Evolutionary conservation across 2,113 vertebrate genomes (phyloP), one percentile per base, ranked within the genome.

Genomic region (Microcebus ravelobensis): DNA sequence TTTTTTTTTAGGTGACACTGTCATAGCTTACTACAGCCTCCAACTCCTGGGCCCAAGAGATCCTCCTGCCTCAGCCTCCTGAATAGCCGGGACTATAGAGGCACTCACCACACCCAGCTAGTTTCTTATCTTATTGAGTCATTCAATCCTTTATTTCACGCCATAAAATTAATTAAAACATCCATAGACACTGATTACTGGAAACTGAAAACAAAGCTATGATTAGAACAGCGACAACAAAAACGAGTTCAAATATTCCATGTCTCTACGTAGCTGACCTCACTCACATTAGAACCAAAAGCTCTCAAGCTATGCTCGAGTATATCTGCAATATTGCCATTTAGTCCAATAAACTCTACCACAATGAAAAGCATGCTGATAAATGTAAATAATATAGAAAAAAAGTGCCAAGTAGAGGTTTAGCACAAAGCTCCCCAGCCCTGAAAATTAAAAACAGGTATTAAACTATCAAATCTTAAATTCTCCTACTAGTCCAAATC

Each of bases 401-500:
- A 71, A 42, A 76, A 77, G 63, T 2, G 6, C 34, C 31, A 93
- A 36, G 25, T 50, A 61, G 17, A 17, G 4, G 29, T 42, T 76
- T 3, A 88, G 15, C 13, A 90, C 6, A 55, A 89, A 81, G 39
- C n/a, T 77, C 14, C 23, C n/a, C 45, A 63, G 23, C 20, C 39
- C 27, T 80, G 31, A 90, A 96, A 96, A 74, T 65, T 36, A 90
- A 93, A 25, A 93, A 45, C 50, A 73, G 20, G 15, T 61, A 94
- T 36, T 81, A 88, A 85, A 79, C 8, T 12, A 85, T 29, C 42
- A 45, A 12, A 65, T 89, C 94, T 39, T 74, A 84, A 27, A 45
- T 96, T 92, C 65, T 96, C n/a, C 23, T 93, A 90, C 67, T 96
- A 83, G 73, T 96, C 76, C 85, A 93, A 97, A 98, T 87, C 95